Base-by-base conservation (phyloP, 53 echinoderm and acorn worm species). In the Patiria pectinifera region DNA sequence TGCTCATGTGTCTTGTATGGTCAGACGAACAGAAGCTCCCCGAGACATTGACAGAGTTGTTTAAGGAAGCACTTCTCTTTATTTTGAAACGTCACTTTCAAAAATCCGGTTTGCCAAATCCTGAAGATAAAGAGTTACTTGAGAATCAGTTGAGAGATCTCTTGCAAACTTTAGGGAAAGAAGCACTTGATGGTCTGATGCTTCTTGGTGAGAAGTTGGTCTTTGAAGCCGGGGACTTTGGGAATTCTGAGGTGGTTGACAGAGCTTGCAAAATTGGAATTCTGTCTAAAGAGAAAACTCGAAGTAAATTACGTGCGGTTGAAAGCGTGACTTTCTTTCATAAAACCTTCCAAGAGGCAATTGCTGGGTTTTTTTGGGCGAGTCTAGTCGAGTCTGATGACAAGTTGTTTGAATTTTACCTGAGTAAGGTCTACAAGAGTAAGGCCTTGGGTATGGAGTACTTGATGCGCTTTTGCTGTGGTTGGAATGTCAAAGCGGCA, bases 101-200 rank as follows among this genome's bases (percentile, higher is more conserved):
- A 12, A 78, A 53, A 48, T 21, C 43, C 11, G 58, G 21, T 59
- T 6, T 45, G 11, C 53, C 47, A 2, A 48, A 7, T 21, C 11
- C 47, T 14, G 53, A 49, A 45, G 58, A 78, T 22, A 11, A 60
- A 75, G 35, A 35, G 35, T 22, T 74, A 3, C 14, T 26, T 45
- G 78, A 78, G 43, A 24, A 9, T 13, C 35, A 78, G 45, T 45
- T 25, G 35, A 58, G 0, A 5, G 60, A 89, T 6, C 53, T 89
- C 12, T 26, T 89, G 11, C 35, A 77, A 7, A 15, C 18, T 6
- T 59, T 89, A 35, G 78, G 89, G 2, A 89, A 89, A 22, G 25
- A 35, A 24, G 89, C 77, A 59, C 62, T 89, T 77, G 79, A 78
- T 7, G 89, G 89, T 2, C 59, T 89, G 35, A 59, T 89, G 89